Percentiles rank a stretch among this genome's conserved stretches.
phyloP scores from a whole-genome alignment of 2,888 invertebrate species.

The Dryobotodes eremita region DNA sequence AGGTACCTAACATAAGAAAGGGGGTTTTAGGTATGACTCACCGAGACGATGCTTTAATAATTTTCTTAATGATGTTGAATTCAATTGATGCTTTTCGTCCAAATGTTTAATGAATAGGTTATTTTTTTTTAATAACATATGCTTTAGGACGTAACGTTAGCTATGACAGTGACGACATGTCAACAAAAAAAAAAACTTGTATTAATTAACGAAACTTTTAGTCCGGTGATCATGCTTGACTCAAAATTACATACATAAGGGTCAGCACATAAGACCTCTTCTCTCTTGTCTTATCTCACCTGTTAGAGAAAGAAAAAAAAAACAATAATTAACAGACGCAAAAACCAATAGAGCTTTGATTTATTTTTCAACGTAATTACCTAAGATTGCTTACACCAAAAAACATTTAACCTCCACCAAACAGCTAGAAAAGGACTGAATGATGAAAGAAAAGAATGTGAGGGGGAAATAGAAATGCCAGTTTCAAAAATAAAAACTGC shows the following conservation, averaged over 20 bases:
- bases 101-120: neutral
- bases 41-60: too few species aligned
- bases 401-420: too few species aligned
- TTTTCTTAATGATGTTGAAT: too few species aligned
- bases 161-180: neutral
- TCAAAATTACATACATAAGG: neutral
- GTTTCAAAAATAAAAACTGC: too few species aligned
- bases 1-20: too few species aligned
- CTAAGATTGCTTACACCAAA: neutral
- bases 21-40: too few species aligned
- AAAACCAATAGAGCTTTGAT: neutral
- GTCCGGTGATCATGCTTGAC: neutral
- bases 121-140: neutral
- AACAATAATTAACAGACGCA: neutral
- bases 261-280: neutral
- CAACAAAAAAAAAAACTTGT: neutral
- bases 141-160: neutral
- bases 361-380: too few species aligned
- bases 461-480: too few species aligned
- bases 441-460: too few species aligned
- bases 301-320: neutral
- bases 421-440: too few species aligned
- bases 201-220: neutral
- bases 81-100: neutral
- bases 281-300: neutral